These are phyloP conservation scores for Ichneumon xanthorius DNA, from an alignment of 2,888 invertebrate species.

Conservation along the genomic window DNA sequence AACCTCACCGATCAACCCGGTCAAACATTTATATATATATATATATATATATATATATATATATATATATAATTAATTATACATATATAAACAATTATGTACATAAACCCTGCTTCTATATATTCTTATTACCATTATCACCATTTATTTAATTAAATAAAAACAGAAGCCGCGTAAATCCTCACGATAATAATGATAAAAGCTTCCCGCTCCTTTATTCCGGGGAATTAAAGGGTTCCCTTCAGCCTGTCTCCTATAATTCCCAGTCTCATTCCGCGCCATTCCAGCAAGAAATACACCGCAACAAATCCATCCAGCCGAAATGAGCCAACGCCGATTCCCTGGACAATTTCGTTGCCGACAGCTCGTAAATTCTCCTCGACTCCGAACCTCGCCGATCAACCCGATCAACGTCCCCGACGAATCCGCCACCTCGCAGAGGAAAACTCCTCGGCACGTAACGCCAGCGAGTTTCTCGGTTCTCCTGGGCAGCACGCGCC, in stretches of 20 bases:
- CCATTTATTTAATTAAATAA: no score
- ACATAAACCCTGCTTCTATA: background rate
- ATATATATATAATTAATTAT: no score
- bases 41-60: no score
- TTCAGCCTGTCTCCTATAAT: background rate
- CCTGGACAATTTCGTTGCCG: background rate
- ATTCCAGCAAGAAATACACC: background rate
- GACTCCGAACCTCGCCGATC: background rate
- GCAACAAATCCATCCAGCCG: background rate
- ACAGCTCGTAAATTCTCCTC: background rate
- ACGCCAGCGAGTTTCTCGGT: background rate
- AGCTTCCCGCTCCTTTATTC: no score
- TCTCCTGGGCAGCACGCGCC: slow-evolving; percentile 5
- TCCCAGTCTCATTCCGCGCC: background rate
- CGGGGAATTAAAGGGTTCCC: background rate
- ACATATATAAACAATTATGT: no score
- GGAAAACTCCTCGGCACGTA: slow-evolving; percentile 4
- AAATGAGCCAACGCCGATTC: background rate
- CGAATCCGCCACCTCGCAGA: background rate
- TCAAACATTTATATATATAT: no score
- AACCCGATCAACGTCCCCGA: background rate
- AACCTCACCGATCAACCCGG: no score
- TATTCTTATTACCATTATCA: background rate
- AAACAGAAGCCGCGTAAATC: no score
- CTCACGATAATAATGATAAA: no score